These are phyloP conservation scores for Agriopis aurantiaria DNA, from an alignment of 2,888 invertebrate genomes.

Conservation along the genomic window DNA sequence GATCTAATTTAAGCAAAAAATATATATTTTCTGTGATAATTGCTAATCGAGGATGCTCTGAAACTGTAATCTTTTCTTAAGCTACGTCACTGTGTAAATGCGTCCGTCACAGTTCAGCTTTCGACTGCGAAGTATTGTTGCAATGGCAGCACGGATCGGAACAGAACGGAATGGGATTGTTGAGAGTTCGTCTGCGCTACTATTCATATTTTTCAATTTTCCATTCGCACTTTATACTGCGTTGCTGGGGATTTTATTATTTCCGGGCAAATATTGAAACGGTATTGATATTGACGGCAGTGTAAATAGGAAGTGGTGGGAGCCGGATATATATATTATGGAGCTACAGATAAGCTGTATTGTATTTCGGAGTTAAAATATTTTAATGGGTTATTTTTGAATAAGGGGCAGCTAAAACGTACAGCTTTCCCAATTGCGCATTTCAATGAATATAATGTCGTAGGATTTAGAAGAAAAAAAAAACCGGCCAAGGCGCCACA, in stretches of 20 bases:
- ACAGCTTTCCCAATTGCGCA: too few species aligned
- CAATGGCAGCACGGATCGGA: conserved; percentile 43
- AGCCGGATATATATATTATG: conserved; percentile 5
- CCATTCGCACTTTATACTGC: conserved; percentile 32
- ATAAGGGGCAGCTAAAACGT: too few species aligned
- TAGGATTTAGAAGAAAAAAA: too few species aligned
- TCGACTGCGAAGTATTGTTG: conserved; percentile 57
- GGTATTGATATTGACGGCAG: conserved; percentile 16
- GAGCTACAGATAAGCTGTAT: not conserved
- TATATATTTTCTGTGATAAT: too few species aligned
- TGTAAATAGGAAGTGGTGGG: conserved; percentile 8
- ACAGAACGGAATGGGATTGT: conserved; percentile 54
- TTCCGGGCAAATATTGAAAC: conserved; percentile 27
- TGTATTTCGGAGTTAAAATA: not conserved
- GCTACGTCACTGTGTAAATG: conserved; percentile 46
- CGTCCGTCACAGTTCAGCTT: conserved; percentile 40
- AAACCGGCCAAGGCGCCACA: too few species aligned
- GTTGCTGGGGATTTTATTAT: conserved; percentile 28
- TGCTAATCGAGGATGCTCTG: too few species aligned
- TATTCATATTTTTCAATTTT: conserved; percentile 64
- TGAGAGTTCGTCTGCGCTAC: conserved; percentile 41
- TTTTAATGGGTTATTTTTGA: too few species aligned
- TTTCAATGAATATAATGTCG: too few species aligned
- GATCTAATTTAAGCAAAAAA: too few species aligned
- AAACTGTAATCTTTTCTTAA: not conserved